phyloP scores from a whole-genome alignment of 64 coral and sea anemone genomes.

The Stichodactyla helianthus region DNA sequence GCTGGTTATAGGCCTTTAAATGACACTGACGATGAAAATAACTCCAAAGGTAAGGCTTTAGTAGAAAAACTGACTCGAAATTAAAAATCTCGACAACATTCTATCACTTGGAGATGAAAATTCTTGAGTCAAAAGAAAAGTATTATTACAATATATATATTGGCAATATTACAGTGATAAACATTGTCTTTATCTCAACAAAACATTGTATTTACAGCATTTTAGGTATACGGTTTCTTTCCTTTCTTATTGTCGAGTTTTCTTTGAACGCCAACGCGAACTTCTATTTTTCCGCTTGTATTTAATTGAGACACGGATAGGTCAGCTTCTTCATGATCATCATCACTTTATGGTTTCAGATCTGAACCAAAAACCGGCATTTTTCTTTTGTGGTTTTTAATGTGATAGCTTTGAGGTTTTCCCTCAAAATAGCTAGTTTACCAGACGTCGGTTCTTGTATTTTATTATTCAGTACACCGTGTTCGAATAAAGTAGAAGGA shows the following conservation, averaged over 20 bases:
- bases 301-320: background rate
- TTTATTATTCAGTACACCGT: background rate
- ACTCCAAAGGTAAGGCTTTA: conserved; percentile 10
- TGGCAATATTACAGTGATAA: background rate
- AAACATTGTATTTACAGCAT: background rate
- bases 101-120: background rate
- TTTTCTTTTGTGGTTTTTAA: background rate
- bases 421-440: background rate
- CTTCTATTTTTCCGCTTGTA: background rate
- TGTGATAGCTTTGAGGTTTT: background rate
- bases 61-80: background rate
- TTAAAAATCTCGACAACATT: background rate
- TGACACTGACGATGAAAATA: conserved; percentile 45
- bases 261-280: background rate
- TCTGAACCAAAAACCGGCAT: background rate
- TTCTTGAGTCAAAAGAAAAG: background rate
- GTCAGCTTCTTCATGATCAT: no score
- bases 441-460: background rate
- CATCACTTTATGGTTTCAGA: background rate
- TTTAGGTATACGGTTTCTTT: background rate
- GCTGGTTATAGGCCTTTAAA: conserved; percentile 53
- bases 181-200: background rate
- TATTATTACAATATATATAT: no score
- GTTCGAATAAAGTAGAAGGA: no score
- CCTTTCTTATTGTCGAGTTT: background rate